Evolutionary conservation across 2,888 invertebrate species (phyloP), one percentile per base, ranked within the genome.

Genomic region (Abrostola triplasia): DNA sequence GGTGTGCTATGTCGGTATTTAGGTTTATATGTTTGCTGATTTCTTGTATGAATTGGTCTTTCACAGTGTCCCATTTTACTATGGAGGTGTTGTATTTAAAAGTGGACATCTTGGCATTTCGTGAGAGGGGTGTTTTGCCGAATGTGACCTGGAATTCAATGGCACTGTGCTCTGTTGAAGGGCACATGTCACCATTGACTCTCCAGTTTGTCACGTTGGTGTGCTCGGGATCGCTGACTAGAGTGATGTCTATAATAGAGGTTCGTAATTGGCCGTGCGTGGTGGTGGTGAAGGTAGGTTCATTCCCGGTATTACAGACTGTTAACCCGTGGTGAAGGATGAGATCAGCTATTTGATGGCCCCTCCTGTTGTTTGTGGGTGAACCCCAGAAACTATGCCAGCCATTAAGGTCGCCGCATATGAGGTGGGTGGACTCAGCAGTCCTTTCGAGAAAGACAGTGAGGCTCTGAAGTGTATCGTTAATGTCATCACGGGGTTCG

Each of bases 301-400:
- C 5, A 6, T 36, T 51, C 6, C 59, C 59, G 4, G 13, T 36
- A n/a, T 59, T 59, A 42, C 51, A 36, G 5, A 59, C 10, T 10
- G 35, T 24, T 36, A 59, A 11, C 36, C 51, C 36, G 44, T 59
- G 51, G 5, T 37, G 47, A 0, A n/a, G 24, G 13, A 59, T 59
- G 35, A 53, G 8, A 40, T 59, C 47, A 8, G 24, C 35, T 1
- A 53, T 12, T 6, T 40, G 11, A 11, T 53, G 10, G 5, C 59
- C 53, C 0, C 53, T 5, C 6, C n/a, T 2, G 44, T 79, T 80
- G 12, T 59, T 62, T 0, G 1, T 8, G 0, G 24, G 0, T 0
- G 66, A 64, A 1, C 80, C 79, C 80, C 82, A 82, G 0, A 60
- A 0, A 0, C 44, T 35, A 40, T 80, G 75, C 74, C 77, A 37